Percentiles rank a stretch among this genome's conserved stretches.
These are phyloP conservation scores for Leptopilina myrica DNA, from an alignment of 2,888 invertebrate genomes.

Conservation along the genomic window DNA sequence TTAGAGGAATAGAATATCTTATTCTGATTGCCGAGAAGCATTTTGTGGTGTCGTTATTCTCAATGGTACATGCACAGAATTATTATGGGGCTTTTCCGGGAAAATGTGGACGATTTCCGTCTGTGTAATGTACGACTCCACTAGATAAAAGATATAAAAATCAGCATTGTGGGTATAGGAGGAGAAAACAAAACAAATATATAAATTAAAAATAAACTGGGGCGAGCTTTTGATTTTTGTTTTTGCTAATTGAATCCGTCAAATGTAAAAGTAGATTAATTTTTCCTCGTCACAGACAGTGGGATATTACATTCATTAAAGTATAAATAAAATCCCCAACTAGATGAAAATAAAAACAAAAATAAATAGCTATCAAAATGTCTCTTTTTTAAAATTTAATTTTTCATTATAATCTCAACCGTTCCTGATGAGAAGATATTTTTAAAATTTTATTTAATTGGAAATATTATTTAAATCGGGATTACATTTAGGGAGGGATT, in stretches of 20 bases:
- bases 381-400: no score
- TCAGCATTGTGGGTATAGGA: background rate
- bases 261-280: conserved; percentile 9
- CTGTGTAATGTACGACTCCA: background rate
- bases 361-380: no score
- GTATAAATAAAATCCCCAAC: background rate
- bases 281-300: background rate
- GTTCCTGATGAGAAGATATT: no score
- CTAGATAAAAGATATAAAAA: background rate
- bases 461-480: no score
- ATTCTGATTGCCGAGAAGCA: conserved; percentile 27
- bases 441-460: no score
- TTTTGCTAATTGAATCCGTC: conserved; percentile 1
- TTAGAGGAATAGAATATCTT: conserved; percentile 1
- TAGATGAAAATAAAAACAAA: no score
- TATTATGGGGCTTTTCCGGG: conserved; percentile 13
- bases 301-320: background rate
- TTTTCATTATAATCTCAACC: no score
- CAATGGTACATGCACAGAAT: background rate
- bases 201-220: background rate
- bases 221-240: background rate
- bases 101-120: conserved; percentile 19
- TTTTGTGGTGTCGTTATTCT: conserved; percentile 22
- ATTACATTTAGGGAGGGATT: no score
- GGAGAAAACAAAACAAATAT: background rate